A percentile compares a stretch with the other conserved stretches of the same genome.
Conservation (phyloP, 2,113 vertebrate genomes). For the Tupaia tana region DNA sequence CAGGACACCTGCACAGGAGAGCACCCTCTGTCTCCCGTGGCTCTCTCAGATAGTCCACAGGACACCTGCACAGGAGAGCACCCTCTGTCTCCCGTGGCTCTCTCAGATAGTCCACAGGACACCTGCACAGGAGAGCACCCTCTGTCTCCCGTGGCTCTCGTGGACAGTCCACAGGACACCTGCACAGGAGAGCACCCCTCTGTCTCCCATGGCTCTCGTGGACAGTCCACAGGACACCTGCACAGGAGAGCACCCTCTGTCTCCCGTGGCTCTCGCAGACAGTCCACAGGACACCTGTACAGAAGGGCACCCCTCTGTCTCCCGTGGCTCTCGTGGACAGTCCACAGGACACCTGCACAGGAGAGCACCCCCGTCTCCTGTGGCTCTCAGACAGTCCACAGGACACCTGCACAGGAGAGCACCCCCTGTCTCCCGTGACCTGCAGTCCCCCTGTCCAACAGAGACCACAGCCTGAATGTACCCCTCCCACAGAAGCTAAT, state of each 20-base stretch:
- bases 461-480: background rate
- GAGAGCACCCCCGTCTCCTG: no score
- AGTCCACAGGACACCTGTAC: background rate
- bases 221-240: background rate
- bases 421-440: background rate
- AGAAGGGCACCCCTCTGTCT: no score
- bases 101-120: background rate
- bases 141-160: background rate
- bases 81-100: background rate
- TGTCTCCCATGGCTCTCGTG: background rate
- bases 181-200: no score
- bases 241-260: no score
- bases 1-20: no score
- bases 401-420: background rate
- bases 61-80: no score
- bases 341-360: background rate
- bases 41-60: background rate
- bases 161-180: background rate
- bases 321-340: background rate
- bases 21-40: background rate
- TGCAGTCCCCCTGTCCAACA: background rate
- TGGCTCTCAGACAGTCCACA: background rate
- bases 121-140: no score
- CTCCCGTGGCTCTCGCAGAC: background rate
- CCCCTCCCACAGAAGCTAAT: background rate